A percentile compares a stretch with the other conserved stretches of the same genome.
Evolutionary conservation across 2,888 invertebrate species (phyloP).

Genomic region (Chydorus sphaericus): DNA sequence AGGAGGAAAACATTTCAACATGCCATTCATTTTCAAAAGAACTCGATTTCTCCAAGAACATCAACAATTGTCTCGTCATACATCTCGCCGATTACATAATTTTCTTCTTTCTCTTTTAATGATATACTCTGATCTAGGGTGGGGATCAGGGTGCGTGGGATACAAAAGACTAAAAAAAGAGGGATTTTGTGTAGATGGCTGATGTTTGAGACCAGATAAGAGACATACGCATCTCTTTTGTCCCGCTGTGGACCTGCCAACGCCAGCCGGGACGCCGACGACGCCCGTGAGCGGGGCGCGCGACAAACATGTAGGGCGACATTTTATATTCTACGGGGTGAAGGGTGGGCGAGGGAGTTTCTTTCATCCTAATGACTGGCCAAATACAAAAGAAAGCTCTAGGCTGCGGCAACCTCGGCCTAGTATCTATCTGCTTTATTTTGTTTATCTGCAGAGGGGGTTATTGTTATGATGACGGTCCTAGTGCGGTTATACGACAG

Average conservation of each 20-base stretch:
- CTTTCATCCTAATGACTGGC: not conserved
- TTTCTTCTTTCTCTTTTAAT: not conserved
- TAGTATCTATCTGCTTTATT: no score
- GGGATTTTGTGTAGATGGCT: not conserved
- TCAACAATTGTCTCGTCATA: not conserved
- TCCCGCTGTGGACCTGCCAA: not conserved
- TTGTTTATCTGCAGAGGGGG: no score
- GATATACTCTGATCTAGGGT: no score
- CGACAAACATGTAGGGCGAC: no score
- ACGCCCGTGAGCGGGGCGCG: not conserved
- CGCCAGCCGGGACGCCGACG: slow-evolving; percentile 4
- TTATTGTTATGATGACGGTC: no score
- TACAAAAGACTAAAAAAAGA: not conserved
- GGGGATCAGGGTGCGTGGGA: not conserved
- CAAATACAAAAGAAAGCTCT: not conserved
- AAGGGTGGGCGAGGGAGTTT: not conserved
- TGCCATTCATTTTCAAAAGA: no score
- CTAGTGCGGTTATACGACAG: no score
- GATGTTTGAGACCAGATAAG: slow-evolving; percentile 2
- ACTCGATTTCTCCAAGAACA: not conserved
- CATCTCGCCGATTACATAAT: not conserved
- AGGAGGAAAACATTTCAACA: no score
- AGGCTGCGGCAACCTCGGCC: no score
- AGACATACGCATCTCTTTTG: not conserved
- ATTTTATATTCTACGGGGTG: not conserved